Conservation (phyloP, 2,888 invertebrate species). For the Achlya flavicornis region DNA sequence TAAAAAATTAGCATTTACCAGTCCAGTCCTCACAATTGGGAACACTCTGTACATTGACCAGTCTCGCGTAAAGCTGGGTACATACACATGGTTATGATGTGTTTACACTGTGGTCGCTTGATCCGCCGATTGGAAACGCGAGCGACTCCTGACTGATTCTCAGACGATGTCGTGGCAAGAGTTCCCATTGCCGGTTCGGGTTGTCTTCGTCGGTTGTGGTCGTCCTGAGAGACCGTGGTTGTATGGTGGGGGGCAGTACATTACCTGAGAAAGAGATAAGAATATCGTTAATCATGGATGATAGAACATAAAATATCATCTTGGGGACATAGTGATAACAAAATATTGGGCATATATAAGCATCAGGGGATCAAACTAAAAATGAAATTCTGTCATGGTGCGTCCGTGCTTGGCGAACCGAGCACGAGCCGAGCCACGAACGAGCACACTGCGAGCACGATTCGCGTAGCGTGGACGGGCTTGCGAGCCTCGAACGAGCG, state of each 20-base stretch:
- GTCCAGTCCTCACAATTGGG: neutral
- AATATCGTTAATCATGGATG: neutral
- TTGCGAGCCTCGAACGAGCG: too few species aligned
- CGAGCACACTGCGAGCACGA: too few species aligned
- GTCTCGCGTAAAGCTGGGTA: neutral
- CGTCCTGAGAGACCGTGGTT: constrained; percentile 72
- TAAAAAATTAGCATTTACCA: neutral
- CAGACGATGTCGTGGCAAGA: constrained; percentile 84
- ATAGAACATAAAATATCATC: too few species aligned
- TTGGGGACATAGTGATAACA: too few species aligned
- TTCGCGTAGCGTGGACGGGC: too few species aligned
- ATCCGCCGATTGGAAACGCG: constrained; percentile 51
- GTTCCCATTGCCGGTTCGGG: constrained; percentile 88
- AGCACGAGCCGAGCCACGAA: too few species aligned
- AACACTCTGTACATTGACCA: neutral
- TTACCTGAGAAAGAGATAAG: constrained; percentile 66
- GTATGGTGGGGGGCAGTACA: constrained; percentile 83
- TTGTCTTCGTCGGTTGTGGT: constrained; percentile 86
- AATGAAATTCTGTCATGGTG: too few species aligned
- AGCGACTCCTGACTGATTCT: constrained; percentile 70
- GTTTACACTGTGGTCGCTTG: constrained; percentile 67
- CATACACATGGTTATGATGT: neutral
- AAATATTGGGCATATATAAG: too few species aligned
- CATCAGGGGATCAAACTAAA: too few species aligned
- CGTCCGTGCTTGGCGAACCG: too few species aligned